A percentile compares a stretch with the other conserved stretches of the same genome.
Conservation (phyloP, 2,797 vertebrate species). For the Acropternis orthonyx region DNA sequence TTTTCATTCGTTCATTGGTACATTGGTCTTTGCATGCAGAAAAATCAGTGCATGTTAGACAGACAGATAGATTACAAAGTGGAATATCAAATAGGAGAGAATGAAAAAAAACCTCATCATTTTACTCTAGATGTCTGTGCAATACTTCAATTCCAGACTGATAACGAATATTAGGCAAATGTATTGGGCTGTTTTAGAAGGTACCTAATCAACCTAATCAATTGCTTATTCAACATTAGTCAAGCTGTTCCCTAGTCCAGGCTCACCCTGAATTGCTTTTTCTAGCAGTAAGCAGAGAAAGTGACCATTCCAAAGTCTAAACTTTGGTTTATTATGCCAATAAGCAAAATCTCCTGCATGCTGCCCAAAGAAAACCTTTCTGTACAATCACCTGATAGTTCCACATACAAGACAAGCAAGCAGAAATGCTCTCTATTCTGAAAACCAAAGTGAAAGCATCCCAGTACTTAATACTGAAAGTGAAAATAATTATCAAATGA, state of each 20-base stretch:
- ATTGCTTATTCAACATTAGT: background rate
- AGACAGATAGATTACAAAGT: background rate
- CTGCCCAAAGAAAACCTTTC: background rate
- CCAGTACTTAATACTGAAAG: background rate
- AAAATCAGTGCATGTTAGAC: background rate
- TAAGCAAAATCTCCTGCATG: background rate
- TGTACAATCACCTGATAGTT: accelerated
- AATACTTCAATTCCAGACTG: background rate
- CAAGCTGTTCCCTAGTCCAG: background rate
- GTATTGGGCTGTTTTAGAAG: background rate
- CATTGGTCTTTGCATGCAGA: background rate
- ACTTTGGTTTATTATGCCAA: background rate
- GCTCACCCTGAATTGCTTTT: background rate
- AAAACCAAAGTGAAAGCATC: background rate
- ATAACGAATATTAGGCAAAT: background rate
- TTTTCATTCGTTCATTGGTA: background rate
- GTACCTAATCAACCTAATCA: background rate
- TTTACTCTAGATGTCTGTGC: background rate
- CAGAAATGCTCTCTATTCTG: background rate
- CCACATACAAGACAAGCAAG: background rate
- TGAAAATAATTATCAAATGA: background rate
- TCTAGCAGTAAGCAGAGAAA: background rate
- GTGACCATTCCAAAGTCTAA: background rate
- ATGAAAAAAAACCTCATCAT: background rate
- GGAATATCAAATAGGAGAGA: background rate